Evolutionary conservation across 2,113 vertebrate species (phyloP).

Genomic region (Leptocoma aspasia): DNA sequence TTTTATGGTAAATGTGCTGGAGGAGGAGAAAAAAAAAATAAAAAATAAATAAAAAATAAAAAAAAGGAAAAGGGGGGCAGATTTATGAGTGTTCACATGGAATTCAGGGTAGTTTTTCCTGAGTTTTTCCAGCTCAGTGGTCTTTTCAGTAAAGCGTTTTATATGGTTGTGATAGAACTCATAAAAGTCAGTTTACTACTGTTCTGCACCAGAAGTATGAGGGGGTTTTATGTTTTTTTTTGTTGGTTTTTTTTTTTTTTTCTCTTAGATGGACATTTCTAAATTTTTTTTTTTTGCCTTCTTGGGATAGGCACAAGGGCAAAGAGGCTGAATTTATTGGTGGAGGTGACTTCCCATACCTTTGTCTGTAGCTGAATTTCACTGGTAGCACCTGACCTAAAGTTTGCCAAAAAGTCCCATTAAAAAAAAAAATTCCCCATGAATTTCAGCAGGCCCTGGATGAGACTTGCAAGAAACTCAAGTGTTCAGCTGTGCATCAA

Average conservation of each 20-base stretch:
- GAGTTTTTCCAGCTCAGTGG: conserved; percentile 74
- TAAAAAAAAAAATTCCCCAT: neutral
- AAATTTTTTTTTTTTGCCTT: neutral
- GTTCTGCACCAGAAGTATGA: conserved; percentile 64
- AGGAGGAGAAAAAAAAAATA: neutral
- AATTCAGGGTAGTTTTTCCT: conserved; percentile 73
- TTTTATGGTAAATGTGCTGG: conserved; percentile 47
- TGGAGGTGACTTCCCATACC: neutral
- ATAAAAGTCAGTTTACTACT: conserved; percentile 75
- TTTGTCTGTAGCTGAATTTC: neutral
- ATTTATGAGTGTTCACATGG: conserved; percentile 72
- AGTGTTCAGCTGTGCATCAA: neutral
- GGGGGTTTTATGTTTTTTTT: neutral
- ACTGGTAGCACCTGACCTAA: neutral
- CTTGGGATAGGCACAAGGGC: neutral
- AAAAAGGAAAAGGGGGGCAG: neutral
- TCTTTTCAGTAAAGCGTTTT: conserved; percentile 76
- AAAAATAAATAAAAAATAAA: neutral
- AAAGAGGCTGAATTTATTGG: neutral
- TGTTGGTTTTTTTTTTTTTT: neutral
- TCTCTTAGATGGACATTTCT: conserved; percentile 24
- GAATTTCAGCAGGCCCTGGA: neutral
- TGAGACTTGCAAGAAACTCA: neutral
- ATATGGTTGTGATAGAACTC: conserved; percentile 76
- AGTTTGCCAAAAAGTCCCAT: neutral